phyloP scores from a whole-genome alignment of 2,113 vertebrate species.

The Bufo gargarizans region DNA sequence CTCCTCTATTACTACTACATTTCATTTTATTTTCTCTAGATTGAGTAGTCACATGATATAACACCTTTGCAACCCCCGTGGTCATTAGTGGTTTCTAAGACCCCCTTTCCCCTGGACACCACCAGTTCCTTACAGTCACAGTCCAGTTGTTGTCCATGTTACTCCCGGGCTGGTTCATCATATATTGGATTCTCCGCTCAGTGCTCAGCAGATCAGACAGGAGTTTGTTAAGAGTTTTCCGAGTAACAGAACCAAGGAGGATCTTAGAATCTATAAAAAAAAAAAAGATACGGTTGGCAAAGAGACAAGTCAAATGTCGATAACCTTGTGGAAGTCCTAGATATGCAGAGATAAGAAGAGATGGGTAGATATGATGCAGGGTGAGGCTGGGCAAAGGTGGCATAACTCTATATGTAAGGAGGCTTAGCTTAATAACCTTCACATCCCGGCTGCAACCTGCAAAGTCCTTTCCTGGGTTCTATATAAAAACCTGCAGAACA shows the following conservation, averaged over 20 bases:
- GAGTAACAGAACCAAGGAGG: conserved; percentile 48
- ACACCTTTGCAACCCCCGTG: neutral
- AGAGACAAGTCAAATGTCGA: conserved; percentile 32
- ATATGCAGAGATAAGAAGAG: neutral
- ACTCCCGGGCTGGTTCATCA: neutral
- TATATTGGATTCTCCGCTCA: conserved; percentile 41
- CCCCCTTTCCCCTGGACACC: neutral
- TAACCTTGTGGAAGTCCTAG: neutral
- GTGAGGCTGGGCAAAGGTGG: conserved; percentile 16
- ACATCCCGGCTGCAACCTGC: no score
- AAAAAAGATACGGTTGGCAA: neutral
- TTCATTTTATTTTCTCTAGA: no score
- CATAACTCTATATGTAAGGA: no score
- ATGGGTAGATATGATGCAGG: neutral
- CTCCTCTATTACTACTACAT: neutral
- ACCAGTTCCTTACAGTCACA: neutral
- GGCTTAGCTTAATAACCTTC: neutral
- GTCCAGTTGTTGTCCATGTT: conserved; percentile 26
- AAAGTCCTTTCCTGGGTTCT: no score
- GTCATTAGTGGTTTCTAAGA: neutral
- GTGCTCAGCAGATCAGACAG: conserved; percentile 53
- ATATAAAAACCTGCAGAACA: no score
- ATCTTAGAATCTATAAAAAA: conserved; percentile 50
- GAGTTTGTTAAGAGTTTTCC: conserved; percentile 35
- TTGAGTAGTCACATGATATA: neutral